Evolutionary conservation across 2,888 invertebrate genomes (phyloP), one percentile per base, ranked within the genome.

Genomic region (Glyphotaelius pellucidus): DNA sequence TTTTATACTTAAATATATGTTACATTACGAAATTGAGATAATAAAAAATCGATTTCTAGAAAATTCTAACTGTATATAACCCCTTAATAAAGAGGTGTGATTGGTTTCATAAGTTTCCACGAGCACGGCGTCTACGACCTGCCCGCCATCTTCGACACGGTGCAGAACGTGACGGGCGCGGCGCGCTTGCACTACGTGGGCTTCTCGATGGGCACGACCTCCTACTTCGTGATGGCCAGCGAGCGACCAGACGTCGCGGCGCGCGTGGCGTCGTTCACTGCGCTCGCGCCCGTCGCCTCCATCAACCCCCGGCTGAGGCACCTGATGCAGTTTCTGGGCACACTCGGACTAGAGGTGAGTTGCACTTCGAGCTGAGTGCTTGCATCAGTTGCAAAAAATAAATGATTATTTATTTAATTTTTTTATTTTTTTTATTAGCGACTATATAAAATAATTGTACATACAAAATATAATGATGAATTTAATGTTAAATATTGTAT

Each of bases 131-230:
- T 95, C 93, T 96, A 96, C 94, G 97, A 97, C 94, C 93, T 96
- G 1, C 96, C 97, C 7, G 95, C 96, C 0, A 96, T 96, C 94
- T 95, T 97, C 67, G 96, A 97, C 94, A 95, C 95, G 87, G 95
- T 97, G 0, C 94, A 96, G 5, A 94, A 95, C 92, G 94, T 95
- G 67, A 96, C 96, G 47, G 94, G 96, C 92, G 93, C 96, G 91
- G 81, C 94, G 1, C 95, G 95, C 93, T 30, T 96, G 79, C 94
- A 96, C 93, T 97, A 96, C 95, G 94, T 97, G 31, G 97, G 97
- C 3, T 96, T 97, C 94, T 97, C 97, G 1, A 95, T 97, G 95
- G 97, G 97, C 1, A 95, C 96, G 11, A 96, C 96, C 67, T 95
- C 95, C 12, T 96, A 96, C 93, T 96, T 97, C 94, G 96, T 96